Base-by-base conservation (phyloP, 1,140 invertebrate genomes). In the Lethocerus indicus region DNA sequence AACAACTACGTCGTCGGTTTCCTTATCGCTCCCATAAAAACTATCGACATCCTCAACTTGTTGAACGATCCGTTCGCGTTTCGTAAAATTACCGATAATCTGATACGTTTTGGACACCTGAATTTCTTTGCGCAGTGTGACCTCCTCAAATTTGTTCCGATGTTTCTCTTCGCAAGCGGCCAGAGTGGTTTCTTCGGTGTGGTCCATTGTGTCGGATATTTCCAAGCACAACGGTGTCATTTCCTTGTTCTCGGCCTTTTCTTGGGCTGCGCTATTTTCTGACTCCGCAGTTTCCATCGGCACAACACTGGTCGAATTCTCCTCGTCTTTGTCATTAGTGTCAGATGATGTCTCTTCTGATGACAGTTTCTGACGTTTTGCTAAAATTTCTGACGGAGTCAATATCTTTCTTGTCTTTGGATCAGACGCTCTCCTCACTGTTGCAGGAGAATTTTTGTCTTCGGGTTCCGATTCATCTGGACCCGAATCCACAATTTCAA, bases 11-110 rank as follows among this genome's bases (percentile, higher is more conserved):
- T 81, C 77, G 48, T 76, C 73, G 27, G 70, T 71, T 54, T 77
- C 76, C 60, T 76, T 78, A 49, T 79, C 74, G 55, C 71, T 71
- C 29, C 71, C 73, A 61, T 73, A 76, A 64, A 75, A 78, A 63
- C 72, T 78, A 58, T 75, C 71, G 54, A 64, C 65, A 56, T 69
- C 68, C 47, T 67, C 68, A 37, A 58, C 47, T 3, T 28, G 29
- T 24, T 61, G 60, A 27, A 64, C 60, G 25, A 62, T 47, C 2
- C 49, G 27, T 5, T 54, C 54, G 23, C 58, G 61, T 42, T 45
- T 57, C 14, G 53, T 50, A 50, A 50, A 47, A 49, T 58, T 61
- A 39, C 55, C 58, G 51, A 58, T 55, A 13, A 59, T 58, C 47
- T 58, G 53, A 46, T 58, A 60, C 13, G 59, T 61, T 49, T 61